Evolutionary conservation across 2,113 vertebrate genomes (phyloP), one percentile per base, ranked within the genome.

Genomic region (Pavo muticus): DNA sequence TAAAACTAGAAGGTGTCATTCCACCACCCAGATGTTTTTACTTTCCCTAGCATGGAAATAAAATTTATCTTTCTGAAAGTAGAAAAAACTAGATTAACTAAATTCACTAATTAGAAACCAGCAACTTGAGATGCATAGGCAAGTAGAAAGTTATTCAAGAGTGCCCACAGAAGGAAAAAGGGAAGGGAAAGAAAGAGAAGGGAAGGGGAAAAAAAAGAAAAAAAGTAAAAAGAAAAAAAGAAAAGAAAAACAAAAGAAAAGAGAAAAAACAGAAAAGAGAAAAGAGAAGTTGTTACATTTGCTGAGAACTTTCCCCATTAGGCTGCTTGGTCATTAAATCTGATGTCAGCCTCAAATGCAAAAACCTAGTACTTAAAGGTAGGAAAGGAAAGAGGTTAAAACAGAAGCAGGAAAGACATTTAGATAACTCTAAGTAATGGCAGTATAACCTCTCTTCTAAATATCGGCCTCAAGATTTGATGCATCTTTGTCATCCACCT

Each of bases 101-200:
- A 60, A 70, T 70, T 88, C 19, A 69, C 19, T 76, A 76, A 79
- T 78, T 35, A 65, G 1, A 2, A 5, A 2, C 10, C 44, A 76
- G 73, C 79, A 87, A 89, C n/a, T 60, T 37, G 30, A 81, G 16
- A 45, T 45, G n/a, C 39, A 32, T 85, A 40, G 4, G 47, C 57
- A 87, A 95, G 88, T 42, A 74, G 52, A 87, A 94, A 94, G 84
- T 67, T 18, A 68, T 27, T 84, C 30, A 52, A 54, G 57, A 11
- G 25, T 44, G 5, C n/a, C 35, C n/a, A 65, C 1, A 30, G 29
- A 30, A 18, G 29, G 29, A 18, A 30, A 30, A 30, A 47, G 45
- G 17, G 15, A 8, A 23, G 47, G 11, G 47, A 23, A 52, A 14
- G 23, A 25, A 14, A 52, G 8, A 14, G 25, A 25, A 15, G 15